Evolutionary conservation across 2,113 vertebrate species (phyloP), one percentile per base, ranked within the genome.

Genomic region (Heterochromis multidens): DNA sequence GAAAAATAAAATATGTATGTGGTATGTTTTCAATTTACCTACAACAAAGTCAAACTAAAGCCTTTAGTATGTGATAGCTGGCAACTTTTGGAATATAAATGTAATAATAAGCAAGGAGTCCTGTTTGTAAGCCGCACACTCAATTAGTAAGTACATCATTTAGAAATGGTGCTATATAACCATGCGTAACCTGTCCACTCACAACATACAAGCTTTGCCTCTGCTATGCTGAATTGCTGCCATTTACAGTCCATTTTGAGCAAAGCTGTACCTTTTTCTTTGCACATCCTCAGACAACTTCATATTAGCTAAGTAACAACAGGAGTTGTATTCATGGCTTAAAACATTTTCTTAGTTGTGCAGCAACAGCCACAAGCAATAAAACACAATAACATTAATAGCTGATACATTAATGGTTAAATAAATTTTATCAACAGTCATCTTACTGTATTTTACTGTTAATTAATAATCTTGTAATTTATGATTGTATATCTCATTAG

Each of bases 1-100:
- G 19, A 59, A 56, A 89, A 72, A 77, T 80, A 23, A 83, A 78
- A 80, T 49, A 77, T 86, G 78, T 40, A 46, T 65, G 54, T 46
- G 25, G 37, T 81, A 72, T 91, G 91, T 94, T 94, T 94, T 77
- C 78, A 89, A 80, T 95, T 92, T 85, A 40, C 70, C 46, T 35
- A 56, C 56, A 70, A 80, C 17, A 72, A 80, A 77, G 82, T 85
- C 65, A 16, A 92, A 90, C 54, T n/a, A 43, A 82, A 81, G 59
- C 79, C 87, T 87, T 90, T 93, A 82, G 80, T 90, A 87, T 57
- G 43, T 21, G 6, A 61, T 82, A 82, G 88, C 33, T 80, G 91
- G 80, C 76, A 78, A 82, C 43, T 82, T 90, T 84, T 83, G 88
- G 17, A 78, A 80, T 70, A 70, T 11, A 9, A 6, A 46, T 46